Conservation (phyloP, 64 coral and sea anemone species). For the Catalaphyllia jardinei region DNA sequence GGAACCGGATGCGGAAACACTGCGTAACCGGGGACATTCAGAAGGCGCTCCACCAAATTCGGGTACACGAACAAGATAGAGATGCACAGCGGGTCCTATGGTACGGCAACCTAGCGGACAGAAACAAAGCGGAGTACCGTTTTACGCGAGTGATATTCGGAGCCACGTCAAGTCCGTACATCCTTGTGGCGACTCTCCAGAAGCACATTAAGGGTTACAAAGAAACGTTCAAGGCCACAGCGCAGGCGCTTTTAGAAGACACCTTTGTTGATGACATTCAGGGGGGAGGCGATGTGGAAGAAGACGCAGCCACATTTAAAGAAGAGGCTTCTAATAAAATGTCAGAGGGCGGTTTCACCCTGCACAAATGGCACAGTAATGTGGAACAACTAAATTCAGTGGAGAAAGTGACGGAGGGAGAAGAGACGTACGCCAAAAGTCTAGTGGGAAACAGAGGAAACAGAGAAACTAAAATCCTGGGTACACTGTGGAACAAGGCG, state of each 20-base stretch:
- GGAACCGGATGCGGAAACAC: constrained; percentile 34
- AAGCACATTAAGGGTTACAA: constrained; percentile 35
- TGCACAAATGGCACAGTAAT: constrained; percentile 84
- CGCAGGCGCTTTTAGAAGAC: constrained; percentile 22
- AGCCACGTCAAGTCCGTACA: constrained; percentile 40
- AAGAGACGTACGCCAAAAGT: constrained; percentile 37
- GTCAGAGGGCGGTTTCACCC: constrained; percentile 25
- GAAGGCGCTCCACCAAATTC: background rate
- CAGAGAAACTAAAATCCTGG: constrained; percentile 49
- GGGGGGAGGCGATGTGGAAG: constrained; percentile 26
- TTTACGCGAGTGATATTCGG: constrained; percentile 68
- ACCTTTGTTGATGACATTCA: constrained; percentile 29
- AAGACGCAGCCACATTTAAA: constrained; percentile 46
- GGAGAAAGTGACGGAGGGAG: background rate
- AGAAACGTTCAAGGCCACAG: constrained; percentile 25
- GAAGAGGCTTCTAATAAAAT: constrained; percentile 48
- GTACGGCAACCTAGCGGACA: constrained; percentile 52
- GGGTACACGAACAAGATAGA: constrained; percentile 36
- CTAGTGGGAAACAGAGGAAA: background rate
- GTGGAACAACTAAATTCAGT: background rate
- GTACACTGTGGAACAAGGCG: constrained; percentile 51
- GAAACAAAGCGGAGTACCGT: constrained; percentile 33
- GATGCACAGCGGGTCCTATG: constrained; percentile 46
- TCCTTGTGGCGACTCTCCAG: constrained; percentile 52
- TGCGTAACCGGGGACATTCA: constrained; percentile 63